Evolutionary conservation across 2,797 vertebrate species (phyloP), one percentile per base, ranked within the genome.

Genomic region (Melanotaenia parkinsoni): DNA sequence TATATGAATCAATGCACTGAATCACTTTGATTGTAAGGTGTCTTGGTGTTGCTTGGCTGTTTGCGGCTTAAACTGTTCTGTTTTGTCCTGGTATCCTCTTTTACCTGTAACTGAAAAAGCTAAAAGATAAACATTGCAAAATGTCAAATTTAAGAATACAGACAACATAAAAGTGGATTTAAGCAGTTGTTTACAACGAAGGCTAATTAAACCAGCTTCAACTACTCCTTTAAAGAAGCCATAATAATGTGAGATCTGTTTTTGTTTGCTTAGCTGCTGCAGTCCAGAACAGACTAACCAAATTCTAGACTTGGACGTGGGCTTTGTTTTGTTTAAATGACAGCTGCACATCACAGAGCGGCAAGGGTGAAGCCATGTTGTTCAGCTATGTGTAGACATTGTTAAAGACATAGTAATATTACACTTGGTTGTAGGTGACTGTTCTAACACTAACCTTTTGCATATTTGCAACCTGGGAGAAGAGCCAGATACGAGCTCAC

Each of bases 401-500:
- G 24, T 45, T 59, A 30, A 30, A 43, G 6, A 22, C 45, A 30
- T 35, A 9, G 16, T 1, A 14, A 54, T 43, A 51, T 33, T 58
- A 3, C 50, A 32, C 30, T 72, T 7, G 38, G 53, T 51, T 22
- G 43, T 30, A 51, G 47, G 8, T 70, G 38, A 58, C 61, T 68
- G 47, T 69, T 35, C 57, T 10, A 50, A 59, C 43, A 28, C 32
- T 77, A 67, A 77, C 30, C 20, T 5, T 72, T 61, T 79, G 43
- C 69, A 51, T 67, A 10, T 35, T 69, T 35, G 54, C 74, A 78
- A 18, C 8, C 53, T n/a, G 50, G 81, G 77, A 81, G 54, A 63
- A 71, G 67, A 83, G 4, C 72, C 74, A 81, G 86, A 84, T 69
- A 47, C 58, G 37, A 60, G 58, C 53, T 75, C 61, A 58, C 47